These are phyloP conservation scores for Amphiduros pacificus DNA, from an alignment of 2,888 invertebrate species.

Conservation along the genomic window DNA sequence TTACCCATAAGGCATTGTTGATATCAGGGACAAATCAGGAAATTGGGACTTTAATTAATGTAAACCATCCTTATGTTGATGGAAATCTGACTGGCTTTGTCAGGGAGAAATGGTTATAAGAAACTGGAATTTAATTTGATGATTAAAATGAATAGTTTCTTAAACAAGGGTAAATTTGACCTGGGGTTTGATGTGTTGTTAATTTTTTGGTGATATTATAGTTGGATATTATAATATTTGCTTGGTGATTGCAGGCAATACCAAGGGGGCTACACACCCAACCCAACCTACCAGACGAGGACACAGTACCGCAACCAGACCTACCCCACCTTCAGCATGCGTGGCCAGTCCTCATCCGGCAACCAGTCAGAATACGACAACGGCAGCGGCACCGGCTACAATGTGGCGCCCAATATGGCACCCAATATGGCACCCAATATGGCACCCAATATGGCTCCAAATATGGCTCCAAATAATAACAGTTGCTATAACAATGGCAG, in stretches of 20 bases:
- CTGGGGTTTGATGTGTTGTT: no score
- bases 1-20: no score
- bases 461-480: not conserved
- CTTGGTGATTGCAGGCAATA: constrained; percentile 11
- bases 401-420: not conserved
- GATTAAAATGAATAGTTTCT: no score
- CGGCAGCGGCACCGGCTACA: constrained; percentile 23
- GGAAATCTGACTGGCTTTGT: no score
- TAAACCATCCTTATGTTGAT: no score
- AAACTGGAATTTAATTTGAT: no score
- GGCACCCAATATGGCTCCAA: not conserved
- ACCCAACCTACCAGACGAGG: constrained; percentile 51
- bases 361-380: constrained; percentile 51
- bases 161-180: no score
- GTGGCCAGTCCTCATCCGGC: constrained; percentile 34
- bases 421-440: not conserved
- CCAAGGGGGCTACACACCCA: constrained; percentile 50
- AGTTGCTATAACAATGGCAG: not conserved
- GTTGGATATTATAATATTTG: no score
- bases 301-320: constrained; percentile 58
- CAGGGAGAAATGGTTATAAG: no score
- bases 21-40: no score
- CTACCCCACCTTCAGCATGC: constrained; percentile 53
- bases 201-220: no score
- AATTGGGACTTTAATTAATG: no score